Base-by-base conservation (phyloP, 2,113 vertebrate species). In the Bubo blakistoni region DNA sequence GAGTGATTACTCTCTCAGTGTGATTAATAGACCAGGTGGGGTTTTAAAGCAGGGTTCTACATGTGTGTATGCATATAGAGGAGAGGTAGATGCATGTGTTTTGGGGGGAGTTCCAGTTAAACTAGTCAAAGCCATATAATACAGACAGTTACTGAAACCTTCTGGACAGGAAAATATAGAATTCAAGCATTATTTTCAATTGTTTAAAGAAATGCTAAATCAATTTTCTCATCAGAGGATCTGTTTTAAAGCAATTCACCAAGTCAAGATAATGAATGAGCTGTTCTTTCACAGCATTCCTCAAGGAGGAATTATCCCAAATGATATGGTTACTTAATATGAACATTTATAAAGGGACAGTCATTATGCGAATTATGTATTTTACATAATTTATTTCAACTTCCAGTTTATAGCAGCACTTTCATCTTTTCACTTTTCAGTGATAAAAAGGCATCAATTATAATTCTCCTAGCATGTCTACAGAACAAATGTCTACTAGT, bases 231-330 rank as follows among this genome's bases (percentile, higher is more conserved):
- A 94, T 94, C 88, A 88, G 76, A 82, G 78, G 55, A 87, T 54
- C 49, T 80, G 78, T 38, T 97, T 88, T 93, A 96, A 88, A 96
- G 89, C 84, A 97, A 95, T 96, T 97, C 94, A 94, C 26, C 74
- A 84, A 90, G 91, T 73, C 90, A 94, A 72, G 95, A 98, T 95
- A 97, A 97, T 83, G 95, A 98, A 97, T 81, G 76, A 96, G 74
- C 61, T 89, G 70, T 81, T 96, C 88, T 94, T 94, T 76, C 81
- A 78, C 25, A 69, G 77, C 85, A 92, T 92, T 94, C 91, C 94
- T 97, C 61, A 82, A 92, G 93, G 92, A 93, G 55, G 70, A 90
- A 84, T 95, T 96, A 92, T 95, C 91, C 92, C 94, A 96, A 97
- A 93, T 97, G 92, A 95, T 92, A 94, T 81, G 93, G 92, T 97